Conservation (phyloP, 2,797 vertebrate species). For the Rhyacichthys aspro region DNA sequence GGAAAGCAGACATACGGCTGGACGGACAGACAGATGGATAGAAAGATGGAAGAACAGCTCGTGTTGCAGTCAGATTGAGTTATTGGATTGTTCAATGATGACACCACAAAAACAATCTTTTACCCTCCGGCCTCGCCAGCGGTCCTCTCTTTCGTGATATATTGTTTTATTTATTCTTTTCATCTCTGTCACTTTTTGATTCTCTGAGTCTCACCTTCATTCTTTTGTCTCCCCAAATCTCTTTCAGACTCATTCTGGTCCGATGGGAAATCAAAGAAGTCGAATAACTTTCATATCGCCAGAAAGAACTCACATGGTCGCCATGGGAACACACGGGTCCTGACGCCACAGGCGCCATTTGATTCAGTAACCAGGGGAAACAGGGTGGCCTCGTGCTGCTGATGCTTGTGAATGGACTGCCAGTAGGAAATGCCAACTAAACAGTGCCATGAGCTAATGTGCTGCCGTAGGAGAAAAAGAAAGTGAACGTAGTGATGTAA, state of each 20-base stretch:
- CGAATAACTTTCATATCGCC: constrained; percentile 58
- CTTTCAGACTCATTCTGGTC: constrained; percentile 27
- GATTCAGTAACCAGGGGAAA: constrained; percentile 28
- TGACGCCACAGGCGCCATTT: constrained; percentile 20
- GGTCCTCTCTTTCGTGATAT: constrained; percentile 5
- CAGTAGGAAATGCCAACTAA: constrained; percentile 46
- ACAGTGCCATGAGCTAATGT: constrained; percentile 26
- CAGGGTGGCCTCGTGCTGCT: constrained; percentile 16
- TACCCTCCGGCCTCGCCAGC: constrained; percentile 34
- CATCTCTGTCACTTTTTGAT: constrained; percentile 11
- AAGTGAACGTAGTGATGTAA: too few relatives aligned
- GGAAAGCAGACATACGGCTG: too few relatives aligned
- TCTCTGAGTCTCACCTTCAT: constrained; percentile 1
- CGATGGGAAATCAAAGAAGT: constrained; percentile 61
- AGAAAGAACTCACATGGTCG: constrained; percentile 40
- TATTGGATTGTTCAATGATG: constrained; percentile 42
- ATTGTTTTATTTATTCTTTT: constrained; percentile 23
- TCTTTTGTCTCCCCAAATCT: constrained; percentile 35
- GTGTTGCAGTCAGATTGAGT: constrained; percentile 4
- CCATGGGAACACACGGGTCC: constrained; percentile 36
- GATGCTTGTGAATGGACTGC: constrained; percentile 36
- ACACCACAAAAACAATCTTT: constrained; percentile 48
- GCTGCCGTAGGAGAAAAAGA: background rate
- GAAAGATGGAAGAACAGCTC: background rate
- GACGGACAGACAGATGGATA: background rate